phyloP scores from a whole-genome alignment of 2,888 invertebrate species.

The Harpalus rufipes region DNA sequence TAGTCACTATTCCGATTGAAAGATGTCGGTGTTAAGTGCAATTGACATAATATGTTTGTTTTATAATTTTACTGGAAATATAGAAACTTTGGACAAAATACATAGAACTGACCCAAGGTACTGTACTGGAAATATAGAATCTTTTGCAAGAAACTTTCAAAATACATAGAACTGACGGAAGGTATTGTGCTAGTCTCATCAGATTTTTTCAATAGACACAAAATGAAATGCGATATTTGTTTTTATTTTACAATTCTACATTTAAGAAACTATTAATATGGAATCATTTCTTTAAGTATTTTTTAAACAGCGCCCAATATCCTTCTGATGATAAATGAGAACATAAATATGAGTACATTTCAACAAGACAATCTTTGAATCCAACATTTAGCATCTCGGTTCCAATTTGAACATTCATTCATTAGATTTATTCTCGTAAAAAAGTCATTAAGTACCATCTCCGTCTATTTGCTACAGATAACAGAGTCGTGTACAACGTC shows the following conservation, averaged over 20 bases:
- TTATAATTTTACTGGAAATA: no score
- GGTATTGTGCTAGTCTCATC: no score
- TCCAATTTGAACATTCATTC: slow-evolving; percentile 47
- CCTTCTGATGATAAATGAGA: slow-evolving; percentile 3
- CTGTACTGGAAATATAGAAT: no score
- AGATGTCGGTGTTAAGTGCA: no score
- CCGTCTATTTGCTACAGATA: slow-evolving; percentile 34
- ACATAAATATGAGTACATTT: neutral
- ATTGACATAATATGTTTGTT: no score
- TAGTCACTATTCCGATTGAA: no score
- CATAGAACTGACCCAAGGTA: no score
- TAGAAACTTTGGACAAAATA: no score
- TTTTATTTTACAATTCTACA: neutral
- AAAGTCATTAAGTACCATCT: slow-evolving; percentile 22
- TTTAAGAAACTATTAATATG: neutral
- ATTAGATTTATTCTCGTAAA: slow-evolving; percentile 45
- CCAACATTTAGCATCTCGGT: slow-evolving; percentile 19
- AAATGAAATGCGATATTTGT: no score
- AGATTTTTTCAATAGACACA: no score
- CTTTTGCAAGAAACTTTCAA: no score
- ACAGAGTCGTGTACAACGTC: slow-evolving; percentile 34
- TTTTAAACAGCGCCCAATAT: slow-evolving; percentile 5
- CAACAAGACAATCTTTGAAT: slow-evolving; percentile 41
- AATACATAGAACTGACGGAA: no score
- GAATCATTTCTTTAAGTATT: neutral